Evolutionary conservation across 92 coral and sea anemone genomes (phyloP).

Genomic region (Metridium senile): DNA sequence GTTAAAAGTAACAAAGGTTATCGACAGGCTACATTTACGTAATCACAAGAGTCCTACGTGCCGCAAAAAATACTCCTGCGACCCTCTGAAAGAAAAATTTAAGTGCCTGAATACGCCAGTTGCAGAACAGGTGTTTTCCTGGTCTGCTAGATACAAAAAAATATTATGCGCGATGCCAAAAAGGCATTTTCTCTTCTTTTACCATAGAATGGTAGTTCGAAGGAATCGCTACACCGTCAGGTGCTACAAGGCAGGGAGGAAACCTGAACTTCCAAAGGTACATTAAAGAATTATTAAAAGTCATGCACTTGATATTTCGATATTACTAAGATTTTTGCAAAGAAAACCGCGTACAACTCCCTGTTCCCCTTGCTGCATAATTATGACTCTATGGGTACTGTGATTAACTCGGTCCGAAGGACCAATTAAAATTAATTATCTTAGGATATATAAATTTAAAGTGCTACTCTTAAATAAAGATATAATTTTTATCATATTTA

Average conservation of each 20-base stretch:
- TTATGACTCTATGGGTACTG: no score
- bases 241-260: slow-evolving; percentile 21
- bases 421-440: no score
- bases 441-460: no score
- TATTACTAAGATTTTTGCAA: no score
- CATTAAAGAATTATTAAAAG: no score
- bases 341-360: no score
- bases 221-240: slow-evolving; percentile 35
- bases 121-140: slow-evolving; percentile 50
- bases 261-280: slow-evolving; percentile 31
- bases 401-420: no score
- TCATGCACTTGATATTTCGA: no score
- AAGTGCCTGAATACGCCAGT: slow-evolving; percentile 54
- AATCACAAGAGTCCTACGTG: slow-evolving; percentile 52
- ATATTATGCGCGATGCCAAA: slow-evolving; percentile 56
- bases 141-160: slow-evolving; percentile 53
- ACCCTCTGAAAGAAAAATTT: slow-evolving; percentile 27
- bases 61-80: slow-evolving; percentile 14
- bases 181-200: slow-evolving; percentile 46
- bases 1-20: slow-evolving; percentile 42
- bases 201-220: slow-evolving; percentile 54
- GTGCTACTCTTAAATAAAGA: no score
- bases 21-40: slow-evolving; percentile 40
- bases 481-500: no score
- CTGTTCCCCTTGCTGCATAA: no score